Evolutionary conservation across 2,888 invertebrate species (phyloP).

Genomic region (Pemphredon lugubris): DNA sequence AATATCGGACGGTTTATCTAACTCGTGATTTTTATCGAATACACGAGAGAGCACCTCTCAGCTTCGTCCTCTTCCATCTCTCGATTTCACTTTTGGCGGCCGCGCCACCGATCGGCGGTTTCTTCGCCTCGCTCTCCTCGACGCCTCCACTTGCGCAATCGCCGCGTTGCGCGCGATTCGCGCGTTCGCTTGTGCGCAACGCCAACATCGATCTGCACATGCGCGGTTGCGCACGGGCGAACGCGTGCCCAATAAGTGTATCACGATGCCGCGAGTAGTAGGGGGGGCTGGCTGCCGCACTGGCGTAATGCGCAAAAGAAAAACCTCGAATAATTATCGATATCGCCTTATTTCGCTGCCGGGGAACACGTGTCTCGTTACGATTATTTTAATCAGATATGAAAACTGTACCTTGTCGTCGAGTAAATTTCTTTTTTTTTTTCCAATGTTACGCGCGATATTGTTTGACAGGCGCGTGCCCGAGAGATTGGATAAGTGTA

Average conservation of each 20-base stretch:
- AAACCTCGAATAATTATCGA: conserved; percentile 6
- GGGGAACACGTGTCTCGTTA: conserved; percentile 20
- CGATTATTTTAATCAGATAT: conserved; percentile 1
- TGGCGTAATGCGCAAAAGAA: conserved; percentile 27
- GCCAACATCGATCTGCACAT: background rate
- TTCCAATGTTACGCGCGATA: no score
- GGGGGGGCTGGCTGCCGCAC: conserved; percentile 5
- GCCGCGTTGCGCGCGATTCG: conserved; percentile 18
- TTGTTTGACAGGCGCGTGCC: no score
- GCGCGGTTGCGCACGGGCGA: conserved; percentile 14
- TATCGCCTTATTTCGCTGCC: background rate
- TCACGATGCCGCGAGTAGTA: background rate
- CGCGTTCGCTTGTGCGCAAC: conserved; percentile 19
- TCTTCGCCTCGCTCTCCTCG: conserved; percentile 33
- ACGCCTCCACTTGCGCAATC: conserved; percentile 52
- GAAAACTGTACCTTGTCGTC: no score
- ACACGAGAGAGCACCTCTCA: conserved; percentile 39
- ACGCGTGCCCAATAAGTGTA: conserved; percentile 49
- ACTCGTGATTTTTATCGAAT: conserved; percentile 52
- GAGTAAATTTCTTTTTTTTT: no score
- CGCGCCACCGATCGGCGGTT: conserved; percentile 48
- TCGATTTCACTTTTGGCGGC: conserved; percentile 75
- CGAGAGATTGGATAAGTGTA: no score
- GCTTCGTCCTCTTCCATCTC: conserved; percentile 64
- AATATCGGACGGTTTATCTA: conserved; percentile 1